Percentiles rank a stretch among this genome's conserved stretches.
phyloP scores from a whole-genome alignment of 2,888 invertebrate species.

The Blera fallax region DNA sequence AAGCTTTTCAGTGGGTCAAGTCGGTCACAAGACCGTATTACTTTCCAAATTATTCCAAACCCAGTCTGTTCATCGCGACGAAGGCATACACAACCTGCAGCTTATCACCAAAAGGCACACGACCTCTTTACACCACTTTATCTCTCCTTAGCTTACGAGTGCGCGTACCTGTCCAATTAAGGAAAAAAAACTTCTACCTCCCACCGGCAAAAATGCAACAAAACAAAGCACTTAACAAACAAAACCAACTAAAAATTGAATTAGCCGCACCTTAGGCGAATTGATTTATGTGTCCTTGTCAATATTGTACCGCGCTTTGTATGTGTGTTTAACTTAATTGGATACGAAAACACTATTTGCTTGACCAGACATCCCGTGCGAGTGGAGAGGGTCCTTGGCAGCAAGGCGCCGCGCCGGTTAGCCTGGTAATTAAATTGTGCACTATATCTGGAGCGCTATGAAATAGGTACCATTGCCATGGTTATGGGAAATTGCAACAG shows the following conservation, averaged over 20 bases:
- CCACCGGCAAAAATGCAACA: neutral
- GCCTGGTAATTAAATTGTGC: constrained; percentile 65
- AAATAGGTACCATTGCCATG: constrained; percentile 29
- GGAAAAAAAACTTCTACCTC: neutral
- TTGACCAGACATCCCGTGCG: constrained; percentile 26
- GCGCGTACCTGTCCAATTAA: neutral
- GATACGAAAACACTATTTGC: constrained; percentile 31
- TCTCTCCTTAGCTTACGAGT: too few relatives aligned
- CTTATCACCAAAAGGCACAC: too few relatives aligned
- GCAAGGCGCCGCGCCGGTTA: constrained; percentile 27
- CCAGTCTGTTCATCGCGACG: too few relatives aligned
- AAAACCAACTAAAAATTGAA: constrained; percentile 1
- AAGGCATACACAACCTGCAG: too few relatives aligned
- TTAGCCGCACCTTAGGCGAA: constrained; percentile 19
- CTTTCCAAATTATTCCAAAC: too few relatives aligned
- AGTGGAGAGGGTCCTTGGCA: neutral
- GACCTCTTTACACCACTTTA: too few relatives aligned
- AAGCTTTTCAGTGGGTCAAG: too few relatives aligned
- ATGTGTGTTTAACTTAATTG: constrained; percentile 52
- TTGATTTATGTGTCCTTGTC: constrained; percentile 28
- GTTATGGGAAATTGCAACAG: constrained; percentile 56
- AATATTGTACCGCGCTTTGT: neutral
- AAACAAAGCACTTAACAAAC: constrained; percentile 16
- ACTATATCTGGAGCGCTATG: constrained; percentile 40
- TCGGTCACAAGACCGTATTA: too few relatives aligned